Conservation (phyloP, 2,797 vertebrate genomes). For the Clamator glandarius region DNA sequence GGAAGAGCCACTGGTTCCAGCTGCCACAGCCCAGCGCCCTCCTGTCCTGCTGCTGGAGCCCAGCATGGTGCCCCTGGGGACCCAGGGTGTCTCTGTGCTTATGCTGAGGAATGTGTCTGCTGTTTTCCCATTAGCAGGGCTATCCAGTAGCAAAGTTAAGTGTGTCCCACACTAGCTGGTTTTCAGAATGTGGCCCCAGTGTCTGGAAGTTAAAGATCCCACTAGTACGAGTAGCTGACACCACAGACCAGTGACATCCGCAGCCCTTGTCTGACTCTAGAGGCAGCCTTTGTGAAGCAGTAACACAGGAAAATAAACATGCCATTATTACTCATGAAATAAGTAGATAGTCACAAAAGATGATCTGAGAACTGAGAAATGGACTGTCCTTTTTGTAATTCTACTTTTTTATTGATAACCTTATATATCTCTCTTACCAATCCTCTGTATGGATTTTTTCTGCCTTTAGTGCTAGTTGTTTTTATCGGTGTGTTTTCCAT, state of each 20-base stretch:
- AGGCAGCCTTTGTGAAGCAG: neutral
- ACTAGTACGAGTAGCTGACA: neutral
- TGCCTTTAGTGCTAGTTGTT: neutral
- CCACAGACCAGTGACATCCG: neutral
- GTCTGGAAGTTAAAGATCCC: neutral
- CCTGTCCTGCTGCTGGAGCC: neutral
- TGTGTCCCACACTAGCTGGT: neutral
- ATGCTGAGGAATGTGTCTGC: neutral
- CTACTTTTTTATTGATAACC: neutral
- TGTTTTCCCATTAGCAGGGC: neutral
- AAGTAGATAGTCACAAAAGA: neutral
- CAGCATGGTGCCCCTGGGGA: rapidly evolving
- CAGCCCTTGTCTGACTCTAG: neutral
- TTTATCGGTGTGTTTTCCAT: neutral
- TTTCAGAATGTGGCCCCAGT: neutral
- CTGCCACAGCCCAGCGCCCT: neutral
- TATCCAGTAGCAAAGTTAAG: neutral
- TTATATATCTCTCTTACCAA: neutral
- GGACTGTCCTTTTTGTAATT: neutral
- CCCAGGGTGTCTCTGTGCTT: rapidly evolving
- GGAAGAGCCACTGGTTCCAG: no score
- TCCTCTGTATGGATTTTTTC: neutral
- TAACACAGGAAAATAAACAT: neutral
- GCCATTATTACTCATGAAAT: neutral
- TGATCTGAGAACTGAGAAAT: neutral